Percentiles rank a stretch among this genome's conserved stretches.
phyloP scores from a whole-genome alignment of 2,888 invertebrate genomes.

The Dicycla oo region DNA sequence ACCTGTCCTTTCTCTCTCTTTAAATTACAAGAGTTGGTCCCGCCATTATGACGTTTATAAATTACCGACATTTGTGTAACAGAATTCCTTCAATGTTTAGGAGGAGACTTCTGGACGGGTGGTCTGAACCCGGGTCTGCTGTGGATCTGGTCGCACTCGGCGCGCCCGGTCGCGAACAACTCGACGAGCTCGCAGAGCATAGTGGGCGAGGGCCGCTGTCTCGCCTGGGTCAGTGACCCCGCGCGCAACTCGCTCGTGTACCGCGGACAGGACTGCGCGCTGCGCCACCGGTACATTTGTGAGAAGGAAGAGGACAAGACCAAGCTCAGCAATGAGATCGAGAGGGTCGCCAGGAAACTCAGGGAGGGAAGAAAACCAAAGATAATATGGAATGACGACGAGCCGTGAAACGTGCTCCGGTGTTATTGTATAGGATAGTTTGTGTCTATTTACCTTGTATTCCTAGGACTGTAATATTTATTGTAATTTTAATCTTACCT shows the following conservation, averaged over 20 bases:
- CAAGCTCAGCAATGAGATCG: slow-evolving; percentile 91
- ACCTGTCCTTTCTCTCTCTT: too few species aligned
- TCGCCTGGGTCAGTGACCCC: slow-evolving; percentile 92
- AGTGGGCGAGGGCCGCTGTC: slow-evolving; percentile 93
- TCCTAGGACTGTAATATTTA: slow-evolving; percentile 50
- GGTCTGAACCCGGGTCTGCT: slow-evolving; percentile 96
- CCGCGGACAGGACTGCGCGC: slow-evolving; percentile 94
- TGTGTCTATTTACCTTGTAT: slow-evolving; percentile 25
- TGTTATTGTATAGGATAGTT: slow-evolving; percentile 11
- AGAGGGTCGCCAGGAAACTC: slow-evolving; percentile 81
- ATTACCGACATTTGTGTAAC: background rate
- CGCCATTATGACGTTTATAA: too few species aligned
- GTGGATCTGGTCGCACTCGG: slow-evolving; percentile 97
- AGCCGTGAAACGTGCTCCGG: slow-evolving; percentile 26
- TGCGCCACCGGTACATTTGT: slow-evolving; percentile 92
- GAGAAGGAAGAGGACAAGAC: slow-evolving; percentile 91
- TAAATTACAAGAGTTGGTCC: too few species aligned
- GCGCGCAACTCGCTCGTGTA: slow-evolving; percentile 91
- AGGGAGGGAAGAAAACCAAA: slow-evolving; percentile 54
- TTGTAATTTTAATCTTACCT: slow-evolving; percentile 39
- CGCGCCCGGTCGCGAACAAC: slow-evolving; percentile 92
- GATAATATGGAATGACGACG: slow-evolving; percentile 61
- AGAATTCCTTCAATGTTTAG: slow-evolving; percentile 75
- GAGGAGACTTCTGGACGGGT: slow-evolving; percentile 95
- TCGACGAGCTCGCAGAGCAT: slow-evolving; percentile 74